phyloP scores from a whole-genome alignment of 2,797 vertebrate species.

The Discoglossus pictus region DNA sequence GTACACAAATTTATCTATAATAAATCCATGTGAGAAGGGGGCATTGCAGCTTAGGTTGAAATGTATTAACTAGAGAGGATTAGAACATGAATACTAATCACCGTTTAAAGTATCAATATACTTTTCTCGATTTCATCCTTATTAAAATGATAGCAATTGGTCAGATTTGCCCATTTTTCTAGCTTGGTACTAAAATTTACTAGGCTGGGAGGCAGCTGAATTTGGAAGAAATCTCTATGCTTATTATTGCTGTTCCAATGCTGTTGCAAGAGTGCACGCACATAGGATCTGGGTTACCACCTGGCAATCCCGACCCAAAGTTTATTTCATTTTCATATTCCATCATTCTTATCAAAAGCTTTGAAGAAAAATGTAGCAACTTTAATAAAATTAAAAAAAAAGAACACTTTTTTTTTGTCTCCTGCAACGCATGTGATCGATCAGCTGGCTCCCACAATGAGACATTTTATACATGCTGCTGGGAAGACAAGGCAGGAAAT shows the following conservation, averaged over 20 bases:
- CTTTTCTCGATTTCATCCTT: no score
- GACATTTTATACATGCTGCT: neutral
- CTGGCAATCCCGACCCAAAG: neutral
- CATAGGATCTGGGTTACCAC: neutral
- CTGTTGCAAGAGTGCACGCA: constrained; percentile 1
- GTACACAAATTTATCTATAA: no score
- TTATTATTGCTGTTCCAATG: neutral
- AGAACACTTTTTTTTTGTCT: neutral
- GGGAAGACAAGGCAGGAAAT: constrained; percentile 41
- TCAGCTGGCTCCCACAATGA: neutral
- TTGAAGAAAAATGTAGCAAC: constrained; percentile 7
- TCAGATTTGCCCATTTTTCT: no score
- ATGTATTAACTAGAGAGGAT: constrained; percentile 1
- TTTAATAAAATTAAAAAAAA: neutral
- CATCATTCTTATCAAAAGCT: neutral
- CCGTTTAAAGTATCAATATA: constrained; percentile 8
- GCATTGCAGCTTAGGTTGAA: constrained; percentile 8
- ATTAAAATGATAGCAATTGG: no score
- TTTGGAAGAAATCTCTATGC: neutral
- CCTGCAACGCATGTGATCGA: neutral
- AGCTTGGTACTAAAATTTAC: neutral
- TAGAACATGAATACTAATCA: neutral
- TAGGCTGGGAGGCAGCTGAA: neutral
- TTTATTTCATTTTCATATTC: neutral
- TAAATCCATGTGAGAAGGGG: neutral